Evolutionary conservation across 2,113 vertebrate genomes (phyloP), one percentile per base, ranked within the genome.

Genomic region (Passer montanus): DNA sequence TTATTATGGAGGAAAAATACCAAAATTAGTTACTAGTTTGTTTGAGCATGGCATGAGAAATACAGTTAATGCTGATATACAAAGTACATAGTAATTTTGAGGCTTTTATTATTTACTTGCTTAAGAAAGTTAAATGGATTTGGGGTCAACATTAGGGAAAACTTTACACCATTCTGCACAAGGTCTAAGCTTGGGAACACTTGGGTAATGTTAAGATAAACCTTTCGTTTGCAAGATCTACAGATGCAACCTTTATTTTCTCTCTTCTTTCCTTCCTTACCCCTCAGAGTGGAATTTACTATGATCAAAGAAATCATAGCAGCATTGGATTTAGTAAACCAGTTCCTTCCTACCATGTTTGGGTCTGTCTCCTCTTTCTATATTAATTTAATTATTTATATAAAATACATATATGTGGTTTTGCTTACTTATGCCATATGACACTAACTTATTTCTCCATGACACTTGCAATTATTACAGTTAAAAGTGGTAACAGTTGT

Each of bases 231-330:
- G 19, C 24, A 92, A 35, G 7, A 44, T 89, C 26, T 87, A 28
- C 23, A 85, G 30, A 46, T 78, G 16, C 6, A 6, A 80, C 35
- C 20, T 94, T 62, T 62, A 9, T 76, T 88, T 59, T 81, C 7
- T 82, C 72, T 72, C 43, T 77, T 50, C 20, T 79, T 76, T 84
- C 94, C 14, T 60, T 49, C 70, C 94, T 96, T 68, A 93, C 20
- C 78, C 95, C 96, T 84, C 97, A 99, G 99, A 98, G 98, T 95
- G 99, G 99, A 97, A 97, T 99, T 94, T 99, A 99, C 98, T 98
- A 98, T 74, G 99, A 99, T 98, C 98, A 99, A 95, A 99, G 98
- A 98, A 99, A 98, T 96, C 99, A 99, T 97, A 98, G 95, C 98
- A 99, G 98, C 97, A 98, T 99, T 96, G 98, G 96, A 97, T 98